Evolutionary conservation across 53 echinoderm and acorn worm species (phyloP).

Genomic region (Mesocentrotus franciscanus): DNA sequence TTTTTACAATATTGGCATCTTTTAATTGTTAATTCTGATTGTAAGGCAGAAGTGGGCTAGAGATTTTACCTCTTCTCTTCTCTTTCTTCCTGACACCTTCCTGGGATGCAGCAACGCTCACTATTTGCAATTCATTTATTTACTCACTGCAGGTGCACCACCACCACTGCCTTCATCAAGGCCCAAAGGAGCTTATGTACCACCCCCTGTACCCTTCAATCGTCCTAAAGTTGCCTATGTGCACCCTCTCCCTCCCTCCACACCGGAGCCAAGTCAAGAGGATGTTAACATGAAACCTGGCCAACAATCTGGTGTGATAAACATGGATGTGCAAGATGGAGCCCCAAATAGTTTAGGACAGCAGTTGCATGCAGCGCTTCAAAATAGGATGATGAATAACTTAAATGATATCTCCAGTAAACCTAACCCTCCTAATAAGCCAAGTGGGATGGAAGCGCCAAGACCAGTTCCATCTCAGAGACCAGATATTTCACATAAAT

Average conservation of each 20-base stretch:
- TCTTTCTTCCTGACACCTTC: neutral
- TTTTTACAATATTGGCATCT: too few species aligned
- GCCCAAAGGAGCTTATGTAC: conserved; percentile 82
- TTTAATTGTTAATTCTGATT: neutral
- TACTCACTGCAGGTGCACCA: conserved; percentile 73
- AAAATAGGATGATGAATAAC: conserved; percentile 64
- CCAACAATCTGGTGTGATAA: conserved; percentile 31
- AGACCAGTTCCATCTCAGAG: neutral
- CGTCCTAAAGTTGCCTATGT: conserved; percentile 86
- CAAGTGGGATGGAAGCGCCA: neutral
- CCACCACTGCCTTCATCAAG: conserved; percentile 80
- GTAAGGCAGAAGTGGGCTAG: neutral
- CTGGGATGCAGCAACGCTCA: conserved; percentile 21
- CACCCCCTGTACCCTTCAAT: conserved; percentile 78
- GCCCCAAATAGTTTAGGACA: conserved; percentile 36
- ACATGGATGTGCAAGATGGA: neutral
- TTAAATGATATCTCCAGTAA: conserved; percentile 48
- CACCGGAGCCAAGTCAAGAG: conserved; percentile 35
- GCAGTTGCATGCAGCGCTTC: conserved; percentile 61
- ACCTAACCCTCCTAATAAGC: neutral
- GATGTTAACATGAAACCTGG: conserved; percentile 57
- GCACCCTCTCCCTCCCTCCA: conserved; percentile 61
- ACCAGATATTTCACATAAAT: conserved; percentile 34
- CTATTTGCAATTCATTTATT: conserved; percentile 1
- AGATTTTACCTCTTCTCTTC: neutral